Evolutionary conservation across 2,888 invertebrate species (phyloP), one percentile per base, ranked within the genome.

Genomic region (Hydraecia micacea): DNA sequence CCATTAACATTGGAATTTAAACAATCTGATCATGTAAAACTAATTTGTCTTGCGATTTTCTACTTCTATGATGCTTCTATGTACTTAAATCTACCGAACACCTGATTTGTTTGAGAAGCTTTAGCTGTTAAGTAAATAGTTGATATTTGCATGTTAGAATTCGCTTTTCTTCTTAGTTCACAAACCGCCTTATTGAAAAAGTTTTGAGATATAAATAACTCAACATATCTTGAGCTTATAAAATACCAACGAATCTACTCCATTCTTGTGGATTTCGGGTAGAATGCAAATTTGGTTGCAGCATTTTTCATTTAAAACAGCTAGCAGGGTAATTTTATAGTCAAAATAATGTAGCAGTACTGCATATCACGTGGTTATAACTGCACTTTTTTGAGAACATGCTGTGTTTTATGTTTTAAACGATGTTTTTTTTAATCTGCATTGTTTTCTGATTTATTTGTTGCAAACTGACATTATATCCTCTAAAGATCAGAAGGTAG

Each of bases 1-100:
- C 89, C 87, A 91, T 91, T 90, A 91, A 87, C 83, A 67, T 80
- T 68, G n/a, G 77, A 88, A 85, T 83, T 82, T 58, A 89, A 87
- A 86, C 86, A 80, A 80, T 84, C 73, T 78, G 58, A 80, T 81
- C 78, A 83, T 77, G 79, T 84, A 86, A 85, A 82, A 60, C 63
- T 67, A 73, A 82, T 85, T 83, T 81, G 67, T 69, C 79, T 67
- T 60, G 67, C 65, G 25, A 62, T 82, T 84, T 84, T 86, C 86
- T 77, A 83, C 65, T 86, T 82, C 74, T 69, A 21, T 80, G n/a
- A 83, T 77, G 77, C 65, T 86, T 82, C 74, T 69, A 21, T 80
- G n/a, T 80, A n/a, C 74, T 74, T 60, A 80, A 63, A 67, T 32
- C 32, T 49, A 71, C 36, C 28, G 25, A 36, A 69, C 68, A 77